Conservation (phyloP, 2,888 invertebrate species). For the Drosophila phalerata region DNA sequence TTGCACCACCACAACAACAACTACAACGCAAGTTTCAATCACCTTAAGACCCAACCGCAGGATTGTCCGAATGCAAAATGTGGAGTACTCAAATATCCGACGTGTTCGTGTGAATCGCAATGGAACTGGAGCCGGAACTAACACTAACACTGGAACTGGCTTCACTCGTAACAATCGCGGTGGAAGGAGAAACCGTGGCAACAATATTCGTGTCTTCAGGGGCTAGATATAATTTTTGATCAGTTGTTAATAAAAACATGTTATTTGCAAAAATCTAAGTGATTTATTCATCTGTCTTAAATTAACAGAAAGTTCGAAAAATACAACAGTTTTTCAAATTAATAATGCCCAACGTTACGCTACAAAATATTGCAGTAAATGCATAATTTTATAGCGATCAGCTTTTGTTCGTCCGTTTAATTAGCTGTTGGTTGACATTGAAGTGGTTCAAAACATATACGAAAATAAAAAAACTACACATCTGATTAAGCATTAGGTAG, state of each 20-base stretch:
- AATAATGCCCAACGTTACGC: not conserved
- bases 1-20: constrained; percentile 39
- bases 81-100: constrained; percentile 15
- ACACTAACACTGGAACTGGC: not conserved
- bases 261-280: not conserved
- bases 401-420: not conserved
- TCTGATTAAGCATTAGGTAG: not conserved
- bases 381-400: not conserved
- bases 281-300: not conserved
- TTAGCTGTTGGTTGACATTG: not conserved
- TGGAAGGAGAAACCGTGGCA: not conserved
- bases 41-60: not conserved
- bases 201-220: constrained; percentile 9
- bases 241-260: constrained; percentile 9
- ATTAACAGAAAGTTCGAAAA: not conserved
- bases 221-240: constrained; percentile 7
- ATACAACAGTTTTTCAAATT: not conserved
- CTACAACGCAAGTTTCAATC: constrained; percentile 13
- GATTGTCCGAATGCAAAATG: constrained; percentile 6
- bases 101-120: constrained; percentile 22
- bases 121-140: not conserved
- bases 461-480: not conserved
- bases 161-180: not conserved
- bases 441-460: not conserved
- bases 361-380: not conserved